Conservation (phyloP, 1,140 invertebrate genomes). For the Leptopilina boulardi region DNA sequence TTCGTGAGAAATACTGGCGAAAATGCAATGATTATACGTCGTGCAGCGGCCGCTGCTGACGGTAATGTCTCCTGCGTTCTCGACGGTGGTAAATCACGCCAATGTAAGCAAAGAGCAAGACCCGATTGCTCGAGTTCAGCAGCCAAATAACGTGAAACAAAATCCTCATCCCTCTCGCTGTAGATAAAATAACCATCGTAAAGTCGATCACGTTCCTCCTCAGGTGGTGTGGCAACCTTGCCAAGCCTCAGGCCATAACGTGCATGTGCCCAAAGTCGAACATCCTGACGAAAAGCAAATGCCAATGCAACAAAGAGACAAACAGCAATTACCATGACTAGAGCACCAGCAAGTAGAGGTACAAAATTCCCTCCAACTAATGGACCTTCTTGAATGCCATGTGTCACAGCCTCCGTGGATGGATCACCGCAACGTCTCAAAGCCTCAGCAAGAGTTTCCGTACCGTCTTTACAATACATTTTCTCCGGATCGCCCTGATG, state of each 20-base stretch:
- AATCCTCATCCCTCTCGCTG: slow-evolving; percentile 89
- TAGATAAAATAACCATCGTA: slow-evolving; percentile 94
- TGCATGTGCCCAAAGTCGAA: slow-evolving; percentile 85
- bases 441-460: slow-evolving; percentile 78
- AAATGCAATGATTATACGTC: slow-evolving; percentile 84
- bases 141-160: slow-evolving; percentile 86
- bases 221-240: slow-evolving; percentile 77
- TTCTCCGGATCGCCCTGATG: slow-evolving; percentile 82
- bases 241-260: slow-evolving; percentile 85
- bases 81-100: slow-evolving; percentile 83
- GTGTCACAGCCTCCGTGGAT: slow-evolving; percentile 66
- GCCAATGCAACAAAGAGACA: slow-evolving; percentile 82
- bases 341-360: slow-evolving; percentile 83
- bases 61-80: slow-evolving; percentile 85
- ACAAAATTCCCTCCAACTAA: slow-evolving; percentile 80
- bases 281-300: slow-evolving; percentile 86
- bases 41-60: slow-evolving; percentile 85
- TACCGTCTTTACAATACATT: slow-evolving; percentile 81
- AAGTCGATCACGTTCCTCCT: slow-evolving; percentile 83
- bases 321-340: slow-evolving; percentile 84
- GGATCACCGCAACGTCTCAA: slow-evolving; percentile 80
- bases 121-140: slow-evolving; percentile 87
- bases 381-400: slow-evolving; percentile 71
- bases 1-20: slow-evolving; percentile 84
- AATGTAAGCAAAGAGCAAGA: slow-evolving; percentile 85